Conservation (phyloP, 2,888 invertebrate genomes). For the Malthinus seriepunctatus region DNA sequence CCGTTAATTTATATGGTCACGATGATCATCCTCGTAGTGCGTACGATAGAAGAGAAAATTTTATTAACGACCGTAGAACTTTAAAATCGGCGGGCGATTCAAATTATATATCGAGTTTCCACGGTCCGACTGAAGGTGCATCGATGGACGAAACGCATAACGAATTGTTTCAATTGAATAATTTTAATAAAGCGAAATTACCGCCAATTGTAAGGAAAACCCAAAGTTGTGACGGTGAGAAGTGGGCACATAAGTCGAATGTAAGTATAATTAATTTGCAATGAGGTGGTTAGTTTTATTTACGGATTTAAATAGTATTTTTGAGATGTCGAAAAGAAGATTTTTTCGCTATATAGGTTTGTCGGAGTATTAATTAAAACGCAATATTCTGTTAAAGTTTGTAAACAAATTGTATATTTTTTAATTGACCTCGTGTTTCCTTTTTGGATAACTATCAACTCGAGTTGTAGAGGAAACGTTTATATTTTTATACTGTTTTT, state of each 20-base stretch:
- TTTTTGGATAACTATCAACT: too few species aligned
- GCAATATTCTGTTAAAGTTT: too few species aligned
- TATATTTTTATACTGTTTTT: too few species aligned
- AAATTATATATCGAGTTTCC: slow-evolving; percentile 18
- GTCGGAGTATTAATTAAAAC: too few species aligned
- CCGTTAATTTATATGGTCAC: slow-evolving; percentile 40
- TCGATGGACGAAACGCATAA: slow-evolving; percentile 37
- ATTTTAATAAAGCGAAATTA: slow-evolving; percentile 23
- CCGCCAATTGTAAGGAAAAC: slow-evolving; percentile 17
- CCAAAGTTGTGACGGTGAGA: slow-evolving; percentile 1
- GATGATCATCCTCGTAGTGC: slow-evolving; percentile 36
- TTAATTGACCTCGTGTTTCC: too few species aligned
- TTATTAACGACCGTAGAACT: slow-evolving; percentile 34
- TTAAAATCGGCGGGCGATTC: slow-evolving; percentile 48
- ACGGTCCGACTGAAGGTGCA: slow-evolving; percentile 13
- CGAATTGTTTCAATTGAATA: slow-evolving; percentile 36
- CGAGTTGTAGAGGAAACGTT: too few species aligned
- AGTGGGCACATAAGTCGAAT: slow-evolving; percentile 23
- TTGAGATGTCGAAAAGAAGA: too few species aligned
- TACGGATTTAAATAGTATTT: too few species aligned
- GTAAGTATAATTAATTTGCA: slow-evolving; percentile 29
- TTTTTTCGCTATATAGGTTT: too few species aligned
- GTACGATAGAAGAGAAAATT: slow-evolving; percentile 13
- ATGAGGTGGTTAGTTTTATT: too few species aligned
- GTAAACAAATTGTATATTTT: too few species aligned